Base-by-base conservation (phyloP, 2,113 vertebrate genomes). In the Poecile atricapillus region DNA sequence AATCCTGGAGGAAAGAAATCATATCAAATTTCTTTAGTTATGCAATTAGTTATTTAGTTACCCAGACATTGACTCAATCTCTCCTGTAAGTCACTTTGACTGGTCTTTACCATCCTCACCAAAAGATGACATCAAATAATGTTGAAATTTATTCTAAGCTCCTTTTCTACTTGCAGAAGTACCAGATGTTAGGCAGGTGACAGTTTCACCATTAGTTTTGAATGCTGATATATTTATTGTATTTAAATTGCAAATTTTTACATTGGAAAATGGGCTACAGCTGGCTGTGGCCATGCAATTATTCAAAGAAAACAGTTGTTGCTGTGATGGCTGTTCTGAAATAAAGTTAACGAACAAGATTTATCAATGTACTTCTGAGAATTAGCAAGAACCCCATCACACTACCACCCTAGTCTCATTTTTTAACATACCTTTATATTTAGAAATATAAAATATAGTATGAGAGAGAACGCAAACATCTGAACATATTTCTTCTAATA, bases 1-100 rank as follows among this genome's bases (percentile, higher is more conserved):
- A 99, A 96, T 99, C 99, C 98, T 97, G 53, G 17, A 78, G 16
- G 81, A 33, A 75, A 73, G 31, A 94, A 79, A 90, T 20, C 13
- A 71, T 17, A 76, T 2, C 55, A 85, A 52, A 64, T 87, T 46
- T 56, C 5, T 82, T 23, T 13, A 37, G 28, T 83, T 60, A 81
- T n/a, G 44, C 71, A 81, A 86, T 39, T 39, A 39, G 39, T 39
- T 39, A 39, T 39, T 39, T 39, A 39, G 39, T 39, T 39, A 39
- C 6, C 3, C 15, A 47, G 12, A 20, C 18, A 56, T 3, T 28
- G 19, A 52, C 1, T 7, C 22, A n/a, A 27, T 59, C 90, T 77
- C 47, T 83, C 39, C 50, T 53, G 17, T 22, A 58, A 76, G 49
- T 80, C 10, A 10, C 24, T 67, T 25, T 20, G 16, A 25, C 41